phyloP scores from a whole-genome alignment of 1,140 invertebrate species.

The Ptiloglossa arizonensis region DNA sequence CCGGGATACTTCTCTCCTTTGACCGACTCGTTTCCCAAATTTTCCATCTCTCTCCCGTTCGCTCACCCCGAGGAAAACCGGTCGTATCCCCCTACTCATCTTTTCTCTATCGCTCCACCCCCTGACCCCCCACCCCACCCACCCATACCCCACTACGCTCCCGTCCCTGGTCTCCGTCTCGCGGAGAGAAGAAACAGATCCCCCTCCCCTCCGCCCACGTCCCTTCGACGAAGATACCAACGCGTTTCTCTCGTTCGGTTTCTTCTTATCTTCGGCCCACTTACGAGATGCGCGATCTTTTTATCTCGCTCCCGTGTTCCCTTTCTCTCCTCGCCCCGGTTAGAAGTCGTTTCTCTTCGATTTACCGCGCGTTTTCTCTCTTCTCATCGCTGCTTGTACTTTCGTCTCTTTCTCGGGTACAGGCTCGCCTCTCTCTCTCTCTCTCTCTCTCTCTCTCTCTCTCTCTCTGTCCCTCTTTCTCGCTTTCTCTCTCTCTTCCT shows the following conservation, averaged over 20 bases:
- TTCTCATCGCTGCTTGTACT: neutral
- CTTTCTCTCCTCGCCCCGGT: too few relatives aligned
- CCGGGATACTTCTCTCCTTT: neutral
- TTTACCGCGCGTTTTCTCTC: too few relatives aligned
- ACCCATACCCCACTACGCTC: too few relatives aligned
- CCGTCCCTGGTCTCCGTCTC: neutral
- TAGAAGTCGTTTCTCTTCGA: too few relatives aligned
- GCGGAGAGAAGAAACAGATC: neutral
- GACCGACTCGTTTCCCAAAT: neutral
- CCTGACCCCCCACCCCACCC: too few relatives aligned
- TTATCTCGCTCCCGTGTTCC: neutral
- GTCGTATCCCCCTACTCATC: too few relatives aligned
- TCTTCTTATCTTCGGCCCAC: constrained; percentile 5
- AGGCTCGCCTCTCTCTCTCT: neutral
- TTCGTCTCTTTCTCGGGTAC: neutral
- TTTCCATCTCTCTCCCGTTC: neutral
- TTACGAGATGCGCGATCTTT: constrained; percentile 1
- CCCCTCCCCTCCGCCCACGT: neutral
- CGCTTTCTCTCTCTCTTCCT: neutral
- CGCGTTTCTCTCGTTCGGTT: neutral
- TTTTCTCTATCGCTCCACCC: too few relatives aligned
- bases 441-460: neutral
- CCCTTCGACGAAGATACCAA: neutral
- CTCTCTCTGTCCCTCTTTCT: neutral
- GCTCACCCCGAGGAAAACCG: too few relatives aligned